A percentile compares a stretch with the other conserved stretches of the same genome.
phyloP scores from a whole-genome alignment of 2,888 invertebrate species.

The Cecidostiba fungosa region DNA sequence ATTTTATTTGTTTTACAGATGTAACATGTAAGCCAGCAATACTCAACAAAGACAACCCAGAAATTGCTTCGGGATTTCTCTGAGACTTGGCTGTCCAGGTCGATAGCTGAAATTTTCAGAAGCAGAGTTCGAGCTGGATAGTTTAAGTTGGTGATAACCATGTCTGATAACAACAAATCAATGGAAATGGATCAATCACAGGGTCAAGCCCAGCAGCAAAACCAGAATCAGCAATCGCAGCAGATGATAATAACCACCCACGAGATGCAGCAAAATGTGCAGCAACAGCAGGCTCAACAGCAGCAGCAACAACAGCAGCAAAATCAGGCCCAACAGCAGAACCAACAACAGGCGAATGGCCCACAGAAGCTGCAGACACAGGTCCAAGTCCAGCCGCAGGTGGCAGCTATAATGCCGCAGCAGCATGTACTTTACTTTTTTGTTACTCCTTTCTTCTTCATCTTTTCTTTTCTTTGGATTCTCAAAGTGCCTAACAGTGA shows the following conservation, averaged over 20 bases:
- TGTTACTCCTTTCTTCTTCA: constrained; percentile 44
- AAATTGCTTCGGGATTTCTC: not conserved
- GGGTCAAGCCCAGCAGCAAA: constrained; percentile 75
- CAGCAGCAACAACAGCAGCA: constrained; percentile 75
- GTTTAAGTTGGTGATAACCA: constrained; percentile 64
- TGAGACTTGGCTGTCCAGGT: constrained; percentile 16
- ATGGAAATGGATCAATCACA: constrained; percentile 73
- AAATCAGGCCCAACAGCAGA: constrained; percentile 73
- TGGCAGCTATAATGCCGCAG: constrained; percentile 80
- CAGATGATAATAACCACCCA: constrained; percentile 76
- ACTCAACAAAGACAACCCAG: not conserved
- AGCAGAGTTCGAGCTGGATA: not conserved
- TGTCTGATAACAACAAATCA: constrained; percentile 74
- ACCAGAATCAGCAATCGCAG: constrained; percentile 76
- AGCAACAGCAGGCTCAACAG: constrained; percentile 75
- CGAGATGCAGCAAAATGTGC: constrained; percentile 74
- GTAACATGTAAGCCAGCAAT: constrained; percentile 12
- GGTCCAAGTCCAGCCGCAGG: constrained; percentile 78
- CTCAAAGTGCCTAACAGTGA: constrained; percentile 44
- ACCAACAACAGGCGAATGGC: constrained; percentile 73
- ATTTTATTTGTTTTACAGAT: constrained; percentile 39
- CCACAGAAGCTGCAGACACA: constrained; percentile 76
- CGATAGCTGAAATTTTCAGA: too few species aligned
- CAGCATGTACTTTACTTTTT: constrained; percentile 74
- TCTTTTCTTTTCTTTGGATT: constrained; percentile 28